These are phyloP conservation scores for Gymnorhina tibicen DNA, from an alignment of 2,113 vertebrate species.

Conservation along the genomic window DNA sequence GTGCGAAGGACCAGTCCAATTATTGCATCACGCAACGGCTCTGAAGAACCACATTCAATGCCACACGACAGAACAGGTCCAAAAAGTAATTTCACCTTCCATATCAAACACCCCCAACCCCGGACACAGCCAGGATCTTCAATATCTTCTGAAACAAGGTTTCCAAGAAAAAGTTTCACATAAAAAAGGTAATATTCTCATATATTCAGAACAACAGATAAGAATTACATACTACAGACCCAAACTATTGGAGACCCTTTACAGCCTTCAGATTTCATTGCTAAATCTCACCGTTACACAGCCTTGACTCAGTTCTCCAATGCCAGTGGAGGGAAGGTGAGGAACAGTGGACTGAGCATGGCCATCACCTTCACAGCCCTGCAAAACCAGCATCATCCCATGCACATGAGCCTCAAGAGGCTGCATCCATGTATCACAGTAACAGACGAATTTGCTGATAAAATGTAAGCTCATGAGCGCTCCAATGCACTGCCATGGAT, in stretches of 20 bases:
- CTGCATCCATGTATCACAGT: rapidly evolving
- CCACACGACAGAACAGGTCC: background rate
- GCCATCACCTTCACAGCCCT: background rate
- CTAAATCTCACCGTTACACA: background rate
- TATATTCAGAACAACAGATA: background rate
- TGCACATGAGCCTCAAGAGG: rapidly evolving
- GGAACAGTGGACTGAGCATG: rapidly evolving
- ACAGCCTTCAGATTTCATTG: background rate
- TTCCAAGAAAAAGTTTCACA: background rate
- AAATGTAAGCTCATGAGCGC: rapidly evolving
- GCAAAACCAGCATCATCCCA: background rate
- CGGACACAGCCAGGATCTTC: background rate
- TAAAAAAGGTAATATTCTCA: rapidly evolving
- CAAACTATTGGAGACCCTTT: rapidly evolving
- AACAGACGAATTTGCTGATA: rapidly evolving
- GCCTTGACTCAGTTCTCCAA: background rate
- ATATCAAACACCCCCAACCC: background rate
- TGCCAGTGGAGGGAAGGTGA: rapidly evolving
- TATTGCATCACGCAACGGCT: rapidly evolving
- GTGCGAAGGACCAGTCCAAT: background rate
- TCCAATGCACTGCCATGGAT: rapidly evolving
- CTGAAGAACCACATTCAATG: background rate
- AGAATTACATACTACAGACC: background rate
- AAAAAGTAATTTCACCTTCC: background rate
- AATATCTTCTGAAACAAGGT: background rate